phyloP scores from a whole-genome alignment of 2,113 vertebrate species.

The Pogona vitticeps region DNA sequence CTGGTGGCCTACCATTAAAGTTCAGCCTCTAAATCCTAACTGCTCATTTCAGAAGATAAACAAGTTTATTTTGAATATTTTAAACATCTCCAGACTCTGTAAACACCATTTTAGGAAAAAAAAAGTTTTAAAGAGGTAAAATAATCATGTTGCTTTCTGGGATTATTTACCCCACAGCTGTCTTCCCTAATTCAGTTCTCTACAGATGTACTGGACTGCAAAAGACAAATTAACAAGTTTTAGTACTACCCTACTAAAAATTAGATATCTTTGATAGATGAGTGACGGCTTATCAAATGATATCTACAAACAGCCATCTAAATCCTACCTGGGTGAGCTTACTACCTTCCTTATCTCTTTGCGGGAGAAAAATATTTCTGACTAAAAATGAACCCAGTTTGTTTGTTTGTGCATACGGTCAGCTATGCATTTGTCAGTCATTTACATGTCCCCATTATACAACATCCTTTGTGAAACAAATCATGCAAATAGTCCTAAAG shows the following conservation, averaged over 20 bases:
- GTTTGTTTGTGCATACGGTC: background rate
- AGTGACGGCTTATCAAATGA: background rate
- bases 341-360: too few relatives aligned
- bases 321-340: too few relatives aligned
- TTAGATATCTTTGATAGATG: background rate
- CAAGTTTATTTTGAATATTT: fast-evolving
- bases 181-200: background rate
- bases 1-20: background rate
- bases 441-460: too few relatives aligned
- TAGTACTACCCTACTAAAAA: background rate
- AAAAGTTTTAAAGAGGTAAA: background rate
- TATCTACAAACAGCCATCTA: background rate
- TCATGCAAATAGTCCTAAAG: background rate
- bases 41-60: background rate
- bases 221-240: background rate
- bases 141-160: background rate
- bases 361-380: background rate
- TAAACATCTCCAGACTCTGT: too few relatives aligned
- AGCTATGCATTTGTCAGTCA: background rate
- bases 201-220: background rate
- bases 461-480: background rate
- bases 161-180: background rate
- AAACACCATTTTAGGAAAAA: background rate
- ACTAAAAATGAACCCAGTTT: background rate
- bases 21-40: fast-evolving